Percentiles rank a stretch among this genome's conserved stretches.
These are phyloP conservation scores for Brachionus rubens DNA, from an alignment of 1,140 invertebrate species.

Conservation along the genomic window DNA sequence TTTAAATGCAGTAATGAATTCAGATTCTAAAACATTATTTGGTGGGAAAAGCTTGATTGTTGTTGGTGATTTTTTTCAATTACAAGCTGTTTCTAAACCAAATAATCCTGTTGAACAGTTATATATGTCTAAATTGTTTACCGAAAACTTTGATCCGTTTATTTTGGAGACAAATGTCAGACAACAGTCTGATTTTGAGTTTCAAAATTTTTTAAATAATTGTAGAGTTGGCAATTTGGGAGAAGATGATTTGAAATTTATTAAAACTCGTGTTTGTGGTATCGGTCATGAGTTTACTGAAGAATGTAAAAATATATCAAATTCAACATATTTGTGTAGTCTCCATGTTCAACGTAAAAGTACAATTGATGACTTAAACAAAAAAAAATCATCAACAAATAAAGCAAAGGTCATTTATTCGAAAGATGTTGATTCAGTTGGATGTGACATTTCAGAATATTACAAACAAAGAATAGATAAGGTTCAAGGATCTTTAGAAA, in stretches of 20 bases:
- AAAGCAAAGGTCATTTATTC: too few species aligned
- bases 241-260: not conserved
- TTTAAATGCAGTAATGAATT: not conserved
- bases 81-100: not conserved
- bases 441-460: too few species aligned
- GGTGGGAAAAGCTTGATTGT: not conserved
- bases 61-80: not conserved
- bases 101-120: not conserved
- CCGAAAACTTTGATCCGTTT: not conserved
- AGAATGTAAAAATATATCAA: too few species aligned
- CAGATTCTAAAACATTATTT: not conserved
- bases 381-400: too few species aligned
- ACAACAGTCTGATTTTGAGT: not conserved
- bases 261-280: not conserved
- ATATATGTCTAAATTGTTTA: not conserved
- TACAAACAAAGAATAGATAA: too few species aligned
- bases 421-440: too few species aligned
- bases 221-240: not conserved
- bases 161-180: not conserved
- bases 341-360: too few species aligned
- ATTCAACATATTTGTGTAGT: too few species aligned
- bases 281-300: too few species aligned
- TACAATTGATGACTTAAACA: too few species aligned
- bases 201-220: constrained; percentile 23
- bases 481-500: too few species aligned